These are phyloP conservation scores for Himalopsyche anomala DNA, from an alignment of 2,888 invertebrate genomes.

Conservation along the genomic window DNA sequence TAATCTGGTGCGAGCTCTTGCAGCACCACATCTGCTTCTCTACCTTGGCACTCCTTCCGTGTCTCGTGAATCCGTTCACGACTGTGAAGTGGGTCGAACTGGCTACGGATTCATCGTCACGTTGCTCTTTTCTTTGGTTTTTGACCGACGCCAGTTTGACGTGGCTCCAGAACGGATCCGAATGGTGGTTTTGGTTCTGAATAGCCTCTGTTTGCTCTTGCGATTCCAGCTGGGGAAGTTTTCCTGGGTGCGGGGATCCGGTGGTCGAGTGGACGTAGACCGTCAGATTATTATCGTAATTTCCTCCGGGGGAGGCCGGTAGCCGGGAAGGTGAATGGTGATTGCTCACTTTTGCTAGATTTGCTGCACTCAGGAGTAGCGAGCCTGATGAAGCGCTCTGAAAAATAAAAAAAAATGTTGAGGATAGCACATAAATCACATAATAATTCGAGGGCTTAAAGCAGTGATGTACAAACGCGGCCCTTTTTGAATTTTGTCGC, in stretches of 20 bases:
- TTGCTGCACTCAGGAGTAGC: conserved; percentile 86
- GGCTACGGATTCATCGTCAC: conserved; percentile 85
- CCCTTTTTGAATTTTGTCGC: too few relatives aligned
- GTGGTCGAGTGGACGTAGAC: conserved; percentile 68
- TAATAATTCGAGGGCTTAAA: too few relatives aligned
- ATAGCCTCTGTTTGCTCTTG: conserved; percentile 67
- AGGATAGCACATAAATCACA: too few relatives aligned
- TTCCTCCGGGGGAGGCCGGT: conserved; percentile 70
- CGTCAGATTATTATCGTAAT: conserved; percentile 71
- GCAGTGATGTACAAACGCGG: too few relatives aligned
- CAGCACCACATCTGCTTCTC: conserved; percentile 83
- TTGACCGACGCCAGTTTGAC: conserved; percentile 69
- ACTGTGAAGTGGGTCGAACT: conserved; percentile 93
- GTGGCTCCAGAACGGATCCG: conserved; percentile 73
- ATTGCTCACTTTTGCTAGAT: conserved; percentile 79
- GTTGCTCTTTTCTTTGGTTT: conserved; percentile 64
- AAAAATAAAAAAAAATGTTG: conserved; percentile 67
- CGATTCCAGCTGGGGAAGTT: conserved; percentile 42
- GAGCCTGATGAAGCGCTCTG: conserved; percentile 91
- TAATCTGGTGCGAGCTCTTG: conserved; percentile 86
- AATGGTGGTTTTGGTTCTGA: conserved; percentile 67
- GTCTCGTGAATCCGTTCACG: conserved; percentile 85
- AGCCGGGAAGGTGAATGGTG: conserved; percentile 68
- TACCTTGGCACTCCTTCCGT: conserved; percentile 78
- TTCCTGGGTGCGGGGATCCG: conserved; percentile 34